phyloP scores from a whole-genome alignment of 1,140 invertebrate species.

The Penaeus chinensis region DNA sequence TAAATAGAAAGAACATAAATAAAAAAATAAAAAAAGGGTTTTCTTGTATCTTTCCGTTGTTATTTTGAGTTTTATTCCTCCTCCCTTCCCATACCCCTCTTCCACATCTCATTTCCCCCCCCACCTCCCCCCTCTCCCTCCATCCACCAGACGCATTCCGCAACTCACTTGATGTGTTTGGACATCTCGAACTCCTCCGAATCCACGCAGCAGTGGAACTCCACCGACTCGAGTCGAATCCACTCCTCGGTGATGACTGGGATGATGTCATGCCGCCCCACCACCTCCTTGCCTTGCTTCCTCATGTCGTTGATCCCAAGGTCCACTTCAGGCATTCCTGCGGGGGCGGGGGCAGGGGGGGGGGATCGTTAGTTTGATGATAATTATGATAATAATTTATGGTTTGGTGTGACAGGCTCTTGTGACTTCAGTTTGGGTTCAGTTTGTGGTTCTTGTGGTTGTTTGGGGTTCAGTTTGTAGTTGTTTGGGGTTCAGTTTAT shows the following conservation, averaged over 20 bases:
- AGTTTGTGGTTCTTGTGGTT: too few species aligned
- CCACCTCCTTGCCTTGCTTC: conserved; percentile 97
- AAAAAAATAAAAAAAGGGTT: too few species aligned
- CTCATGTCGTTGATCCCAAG: conserved; percentile 97
- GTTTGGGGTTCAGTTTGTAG: too few species aligned
- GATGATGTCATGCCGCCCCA: conserved; percentile 98
- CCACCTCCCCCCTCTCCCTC: not conserved
- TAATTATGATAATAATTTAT: too few species aligned
- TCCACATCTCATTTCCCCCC: conserved; percentile 12
- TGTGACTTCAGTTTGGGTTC: too few species aligned
- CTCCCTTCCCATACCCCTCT: not conserved
- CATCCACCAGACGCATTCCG: not conserved
- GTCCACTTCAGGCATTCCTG: conserved; percentile 95
- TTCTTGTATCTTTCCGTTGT: too few species aligned
- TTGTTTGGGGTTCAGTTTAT: too few species aligned
- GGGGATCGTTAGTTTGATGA: too few species aligned
- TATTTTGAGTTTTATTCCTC: too few species aligned
- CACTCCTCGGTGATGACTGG: conserved; percentile 99
- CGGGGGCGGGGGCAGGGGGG: conserved; percentile 66
- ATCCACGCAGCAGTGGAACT: conserved; percentile 95
- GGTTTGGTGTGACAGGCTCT: too few species aligned
- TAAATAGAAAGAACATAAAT: too few species aligned
- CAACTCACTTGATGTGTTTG: conserved; percentile 86
- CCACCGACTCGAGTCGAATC: conserved; percentile 94
- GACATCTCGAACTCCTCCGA: conserved; percentile 90